phyloP scores from a whole-genome alignment of 2,113 vertebrate species.

The Sturnira hondurensis region DNA sequence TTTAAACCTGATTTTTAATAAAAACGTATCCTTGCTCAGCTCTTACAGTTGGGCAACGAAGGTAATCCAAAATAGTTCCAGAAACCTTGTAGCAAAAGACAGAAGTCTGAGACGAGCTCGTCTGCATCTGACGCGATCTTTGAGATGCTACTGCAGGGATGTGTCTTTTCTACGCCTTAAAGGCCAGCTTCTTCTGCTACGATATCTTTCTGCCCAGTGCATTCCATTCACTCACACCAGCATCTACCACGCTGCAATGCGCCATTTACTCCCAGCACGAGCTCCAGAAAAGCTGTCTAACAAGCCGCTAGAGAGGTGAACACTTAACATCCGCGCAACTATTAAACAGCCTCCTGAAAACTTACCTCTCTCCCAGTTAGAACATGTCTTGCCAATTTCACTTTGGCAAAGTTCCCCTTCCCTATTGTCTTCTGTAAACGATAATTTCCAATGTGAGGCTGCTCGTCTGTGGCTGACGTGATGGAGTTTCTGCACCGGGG shows the following conservation, averaged over 20 bases:
- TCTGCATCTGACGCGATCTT: neutral
- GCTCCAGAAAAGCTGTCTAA: neutral
- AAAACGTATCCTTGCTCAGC: neutral
- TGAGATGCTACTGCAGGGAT: neutral
- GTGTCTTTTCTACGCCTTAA: neutral
- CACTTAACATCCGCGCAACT: neutral
- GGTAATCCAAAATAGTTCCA: neutral
- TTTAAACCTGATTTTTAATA: neutral
- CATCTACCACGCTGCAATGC: neutral
- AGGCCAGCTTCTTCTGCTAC: neutral
- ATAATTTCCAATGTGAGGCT: constrained; percentile 95
- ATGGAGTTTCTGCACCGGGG: constrained; percentile 94
- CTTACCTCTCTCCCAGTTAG: constrained; percentile 96
- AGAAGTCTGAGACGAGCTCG: neutral
- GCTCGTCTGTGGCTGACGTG: constrained; percentile 89
- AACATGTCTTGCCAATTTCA: constrained; percentile 94
- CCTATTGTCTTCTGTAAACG: constrained; percentile 96
- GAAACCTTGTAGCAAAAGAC: neutral
- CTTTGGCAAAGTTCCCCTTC: constrained; percentile 97
- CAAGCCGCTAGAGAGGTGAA: neutral
- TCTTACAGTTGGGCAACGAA: neutral
- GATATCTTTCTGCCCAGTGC: neutral
- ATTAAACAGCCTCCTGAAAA: neutral
- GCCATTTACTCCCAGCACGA: neutral
- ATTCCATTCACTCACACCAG: neutral